Base-by-base conservation (phyloP, 2,113 vertebrate species). In the Ovis canadensis region DNA sequence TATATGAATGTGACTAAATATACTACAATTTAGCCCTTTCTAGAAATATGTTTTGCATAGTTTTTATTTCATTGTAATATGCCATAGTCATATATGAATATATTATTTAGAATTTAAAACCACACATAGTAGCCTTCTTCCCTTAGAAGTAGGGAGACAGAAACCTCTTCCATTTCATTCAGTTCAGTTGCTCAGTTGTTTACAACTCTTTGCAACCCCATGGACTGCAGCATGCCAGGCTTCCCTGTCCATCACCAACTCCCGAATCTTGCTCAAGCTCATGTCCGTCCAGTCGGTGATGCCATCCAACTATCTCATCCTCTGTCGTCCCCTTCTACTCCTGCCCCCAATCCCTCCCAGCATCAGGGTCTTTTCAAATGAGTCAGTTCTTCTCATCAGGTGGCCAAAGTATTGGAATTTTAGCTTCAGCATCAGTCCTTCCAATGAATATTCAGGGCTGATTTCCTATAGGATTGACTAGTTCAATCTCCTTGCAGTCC, bases 31-130 rank as follows among this genome's bases (percentile, higher is more conserved):
- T 96, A 85, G 78, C 29, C 3, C 15, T 83, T 93, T 82, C 29
- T 86, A 67, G 55, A 50, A 90, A 50, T 15, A 3, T 50, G 7
- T 78, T 96, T 94, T 90, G 25, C 13, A 14, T 78, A 50, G 12
- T 81, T 81, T 96, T 85, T 21, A 78, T 60, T 92, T 85, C n/a
- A 87, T 71, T 84, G 90, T 48, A 67, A 29, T 45, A 74, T 40
- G 33, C 92, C 27, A 59, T 62, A 83, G 62, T 94, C n/a, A 31
- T 50, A 1, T 88, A 15, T 95, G 45, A 91, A 80, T 74, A 23
- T 82, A n/a, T 84, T 82, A 64, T 87, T 93, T 87, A 91, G 57
- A 95, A 89, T 96, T 95, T 92, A 96, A 97, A 95, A 86, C 16
- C 33, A 60, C 4, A 36, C 0, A 2, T 90, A 31, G 87, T 71